A percentile compares a stretch with the other conserved stretches of the same genome.
These are phyloP conservation scores for Lagopus muta DNA, from an alignment of 2,113 vertebrate species.

Conservation along the genomic window DNA sequence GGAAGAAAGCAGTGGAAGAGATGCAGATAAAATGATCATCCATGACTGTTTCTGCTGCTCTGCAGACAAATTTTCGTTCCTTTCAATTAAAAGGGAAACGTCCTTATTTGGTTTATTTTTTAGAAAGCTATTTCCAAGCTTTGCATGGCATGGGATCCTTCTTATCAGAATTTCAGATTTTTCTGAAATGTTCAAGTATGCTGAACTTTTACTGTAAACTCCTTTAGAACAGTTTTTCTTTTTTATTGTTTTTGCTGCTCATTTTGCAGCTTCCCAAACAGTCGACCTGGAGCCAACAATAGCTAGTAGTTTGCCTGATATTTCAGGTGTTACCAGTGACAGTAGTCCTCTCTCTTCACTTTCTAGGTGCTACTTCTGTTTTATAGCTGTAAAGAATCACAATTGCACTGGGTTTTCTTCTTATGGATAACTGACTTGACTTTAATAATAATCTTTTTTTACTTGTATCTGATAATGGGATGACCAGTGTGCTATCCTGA, in stretches of 20 bases:
- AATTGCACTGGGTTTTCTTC: background rate
- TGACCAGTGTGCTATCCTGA: background rate
- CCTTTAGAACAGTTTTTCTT: background rate
- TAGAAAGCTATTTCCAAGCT: background rate
- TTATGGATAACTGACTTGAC: background rate
- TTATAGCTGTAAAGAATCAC: background rate
- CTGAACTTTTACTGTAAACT: background rate
- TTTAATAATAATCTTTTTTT: background rate
- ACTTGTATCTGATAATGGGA: background rate
- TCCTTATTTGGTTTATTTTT: background rate
- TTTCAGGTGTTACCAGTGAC: background rate
- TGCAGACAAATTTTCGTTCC: background rate
- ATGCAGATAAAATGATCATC: conserved; percentile 31
- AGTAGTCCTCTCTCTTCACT: background rate
- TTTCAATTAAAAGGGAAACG: background rate
- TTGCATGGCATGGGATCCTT: background rate
- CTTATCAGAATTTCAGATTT: background rate
- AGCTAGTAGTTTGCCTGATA: background rate
- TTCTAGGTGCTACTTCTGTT: background rate
- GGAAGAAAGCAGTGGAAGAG: conserved; percentile 29
- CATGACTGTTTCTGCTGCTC: background rate
- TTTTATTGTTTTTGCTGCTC: background rate
- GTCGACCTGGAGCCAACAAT: background rate
- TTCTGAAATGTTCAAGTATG: background rate
- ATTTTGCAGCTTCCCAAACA: background rate